Base-by-base conservation (phyloP, 23 tunicate species). In the Diplosoma virens region DNA sequence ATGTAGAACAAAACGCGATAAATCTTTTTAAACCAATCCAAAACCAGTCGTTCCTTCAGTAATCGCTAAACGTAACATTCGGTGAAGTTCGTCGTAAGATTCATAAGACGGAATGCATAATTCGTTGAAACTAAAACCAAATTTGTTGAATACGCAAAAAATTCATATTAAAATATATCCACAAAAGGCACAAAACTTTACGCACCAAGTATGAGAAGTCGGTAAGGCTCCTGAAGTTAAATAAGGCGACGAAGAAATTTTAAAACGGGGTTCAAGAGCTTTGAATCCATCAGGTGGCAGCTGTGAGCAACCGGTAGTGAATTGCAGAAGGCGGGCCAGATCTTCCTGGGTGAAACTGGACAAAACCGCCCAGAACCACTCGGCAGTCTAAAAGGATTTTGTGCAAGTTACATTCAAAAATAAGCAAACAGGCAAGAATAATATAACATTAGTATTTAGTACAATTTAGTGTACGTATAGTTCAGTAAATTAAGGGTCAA, bases 291-390 rank as follows among this genome's bases (percentile, higher is more conserved):
- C 97, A 0, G 92, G 81, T 67, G 97, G 97, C 77, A 92, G 84
- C 32, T 85, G 97, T 7, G 97, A 84, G 83, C 97, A 85, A 20
- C 97, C 97, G 25, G 97, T 92, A 25, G 87, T 85, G 70, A 92
- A 92, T 46, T 92, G 97, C 2, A 92, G 84, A 33, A 92, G 67
- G 77, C 85, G 68, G 1, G 91, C 97, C 2, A 92, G 85, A 53
- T 92, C 97, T 23, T 81, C 92, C 74, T 85, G 87, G 22, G 87
- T 85, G 69, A 92, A 92, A 30, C 91, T 85, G 77, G 97, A 85
- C 25, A 86, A 59, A 17, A 77, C 75, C 31, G 85, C 79, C 97
- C 97, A 92, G 33, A 85, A 92, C 97, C 97, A 92, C 2, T 80
- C 52, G 55, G 66, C 41, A 0, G 45, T 73, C 97, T 84, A 66